Base-by-base conservation (phyloP, 2,113 vertebrate genomes). In the Oreochromis tanganicae region DNA sequence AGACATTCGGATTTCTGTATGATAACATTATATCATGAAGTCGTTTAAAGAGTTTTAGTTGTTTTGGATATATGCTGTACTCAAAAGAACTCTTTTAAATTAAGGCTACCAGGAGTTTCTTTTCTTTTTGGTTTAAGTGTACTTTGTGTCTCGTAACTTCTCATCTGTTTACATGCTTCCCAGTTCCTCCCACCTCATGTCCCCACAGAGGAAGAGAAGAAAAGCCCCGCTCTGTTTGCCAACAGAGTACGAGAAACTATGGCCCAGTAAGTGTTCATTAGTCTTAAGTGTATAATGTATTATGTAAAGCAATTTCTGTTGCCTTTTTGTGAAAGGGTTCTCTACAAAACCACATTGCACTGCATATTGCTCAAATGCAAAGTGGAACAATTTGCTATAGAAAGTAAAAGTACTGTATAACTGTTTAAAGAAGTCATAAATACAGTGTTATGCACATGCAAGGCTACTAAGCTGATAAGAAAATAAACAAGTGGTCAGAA, bases 121-220 rank as follows among this genome's bases (percentile, higher is more conserved):
- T 50, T 50, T 17, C 10, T 78, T 32, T 50, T 52, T 29, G 14
- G 7, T 54, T 56, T 52, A 17, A 9, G 11, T 82, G 36, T 71
- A 4, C 56, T 79, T 80, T 55, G 19, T 55, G 27, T 46, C n/a
- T 9, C 75, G 11, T 75, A 46, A 32, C 32, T 27, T 87, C 80
- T 79, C 2, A 10, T 36, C 11, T 48, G 17, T 82, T 75, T 86
- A 19, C 38, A 7, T 82, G 4, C 88, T 79, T 89, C 96, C 89
- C 94, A 99, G 98, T 99, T 99, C 93, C 94, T 99, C 85, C 97
- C 98, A 7, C 97, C 98, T 38, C 95, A 98, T 27, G 90, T 96
- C 63, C 99, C 98, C 66, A 97, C 92, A 36, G 97, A 98, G 46
- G 97, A 98, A 83, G 98, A 99, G 93, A 98, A 97, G 95, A 96